Evolutionary conservation across 2,113 vertebrate species (phyloP).

Genomic region (Oostethus manadensis): DNA sequence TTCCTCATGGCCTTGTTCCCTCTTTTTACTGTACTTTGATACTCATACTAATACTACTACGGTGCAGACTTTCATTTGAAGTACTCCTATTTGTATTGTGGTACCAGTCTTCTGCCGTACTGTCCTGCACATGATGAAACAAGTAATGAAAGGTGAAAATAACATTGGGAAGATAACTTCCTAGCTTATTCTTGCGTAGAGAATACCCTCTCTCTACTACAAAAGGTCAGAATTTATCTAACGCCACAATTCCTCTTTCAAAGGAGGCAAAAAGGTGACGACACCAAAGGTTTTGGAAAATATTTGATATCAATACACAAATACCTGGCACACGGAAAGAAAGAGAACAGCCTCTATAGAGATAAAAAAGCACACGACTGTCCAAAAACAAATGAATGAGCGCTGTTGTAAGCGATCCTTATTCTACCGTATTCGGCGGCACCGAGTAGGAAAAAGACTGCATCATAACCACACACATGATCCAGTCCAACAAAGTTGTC

Average conservation of each 20-base stretch:
- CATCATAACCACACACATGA: not conserved
- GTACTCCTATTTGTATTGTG: slow-evolving; percentile 5
- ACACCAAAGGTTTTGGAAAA: slow-evolving; percentile 16
- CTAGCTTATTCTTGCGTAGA: slow-evolving; percentile 8
- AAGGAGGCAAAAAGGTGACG: slow-evolving; percentile 12
- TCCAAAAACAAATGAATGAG: slow-evolving; percentile 18
- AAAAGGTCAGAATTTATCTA: slow-evolving; percentile 4
- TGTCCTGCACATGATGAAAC: slow-evolving; percentile 29
- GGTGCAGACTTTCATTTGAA: slow-evolving; percentile 10
- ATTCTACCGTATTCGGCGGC: not conserved
- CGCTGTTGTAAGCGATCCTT: not conserved
- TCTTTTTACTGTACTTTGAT: slow-evolving; percentile 2
- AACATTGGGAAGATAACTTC: slow-evolving; percentile 1
- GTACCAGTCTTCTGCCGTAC: slow-evolving; percentile 5
- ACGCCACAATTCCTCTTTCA: not conserved
- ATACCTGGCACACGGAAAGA: slow-evolving; percentile 24
- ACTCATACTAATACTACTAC: not conserved
- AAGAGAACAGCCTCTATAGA: slow-evolving; percentile 28
- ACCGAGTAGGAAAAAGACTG: not conserved
- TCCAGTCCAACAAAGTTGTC: not conserved
- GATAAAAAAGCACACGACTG: slow-evolving; percentile 8
- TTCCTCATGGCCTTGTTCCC: slow-evolving; percentile 7
- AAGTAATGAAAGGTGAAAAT: slow-evolving; percentile 12
- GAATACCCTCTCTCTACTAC: not conserved
- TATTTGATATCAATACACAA: slow-evolving; percentile 19